phyloP scores from a whole-genome alignment of 2,113 vertebrate species.

The Thunnus thynnus region DNA sequence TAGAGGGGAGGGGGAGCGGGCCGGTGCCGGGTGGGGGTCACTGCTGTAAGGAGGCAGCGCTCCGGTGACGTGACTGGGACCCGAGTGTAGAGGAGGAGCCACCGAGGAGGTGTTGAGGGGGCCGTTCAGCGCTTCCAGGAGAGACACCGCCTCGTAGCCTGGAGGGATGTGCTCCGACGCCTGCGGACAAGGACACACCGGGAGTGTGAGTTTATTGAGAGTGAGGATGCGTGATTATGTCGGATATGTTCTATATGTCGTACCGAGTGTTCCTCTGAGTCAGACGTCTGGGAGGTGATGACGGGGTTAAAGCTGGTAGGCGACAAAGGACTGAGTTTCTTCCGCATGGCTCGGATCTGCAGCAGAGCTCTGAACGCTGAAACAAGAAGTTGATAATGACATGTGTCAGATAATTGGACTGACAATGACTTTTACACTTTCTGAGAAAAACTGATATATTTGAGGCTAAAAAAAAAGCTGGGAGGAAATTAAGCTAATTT shows the following conservation, averaged over 20 bases:
- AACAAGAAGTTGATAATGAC: not conserved
- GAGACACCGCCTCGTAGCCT: conserved; percentile 95
- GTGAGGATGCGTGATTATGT: not conserved
- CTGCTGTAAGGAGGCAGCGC: conserved; percentile 88
- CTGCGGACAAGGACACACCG: conserved; percentile 69
- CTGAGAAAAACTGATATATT: not conserved
- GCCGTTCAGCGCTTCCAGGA: conserved; percentile 96
- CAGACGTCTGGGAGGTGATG: conserved; percentile 94
- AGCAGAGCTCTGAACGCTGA: conserved; percentile 96
- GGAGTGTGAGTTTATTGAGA: not conserved
- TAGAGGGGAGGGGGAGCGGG: conserved; percentile 88
- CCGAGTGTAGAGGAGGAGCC: conserved; percentile 86
- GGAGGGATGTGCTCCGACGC: conserved; percentile 95
- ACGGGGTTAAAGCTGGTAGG: conserved; percentile 93
- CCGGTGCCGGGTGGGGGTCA: conserved; percentile 86
- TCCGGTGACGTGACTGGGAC: conserved; percentile 84
- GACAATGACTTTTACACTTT: not conserved
- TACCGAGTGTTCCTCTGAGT: conserved; percentile 94
- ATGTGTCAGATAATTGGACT: not conserved
- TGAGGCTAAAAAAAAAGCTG: not conserved
- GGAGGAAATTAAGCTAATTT: not conserved
- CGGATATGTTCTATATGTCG: no score
- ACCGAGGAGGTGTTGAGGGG: conserved; percentile 90
- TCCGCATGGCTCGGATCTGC: conserved; percentile 98
- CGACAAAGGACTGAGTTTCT: conserved; percentile 92